A percentile compares a stretch with the other conserved stretches of the same genome.
These are phyloP conservation scores for Ameiurus melas DNA, from an alignment of 2,113 vertebrate genomes.

Conservation along the genomic window DNA sequence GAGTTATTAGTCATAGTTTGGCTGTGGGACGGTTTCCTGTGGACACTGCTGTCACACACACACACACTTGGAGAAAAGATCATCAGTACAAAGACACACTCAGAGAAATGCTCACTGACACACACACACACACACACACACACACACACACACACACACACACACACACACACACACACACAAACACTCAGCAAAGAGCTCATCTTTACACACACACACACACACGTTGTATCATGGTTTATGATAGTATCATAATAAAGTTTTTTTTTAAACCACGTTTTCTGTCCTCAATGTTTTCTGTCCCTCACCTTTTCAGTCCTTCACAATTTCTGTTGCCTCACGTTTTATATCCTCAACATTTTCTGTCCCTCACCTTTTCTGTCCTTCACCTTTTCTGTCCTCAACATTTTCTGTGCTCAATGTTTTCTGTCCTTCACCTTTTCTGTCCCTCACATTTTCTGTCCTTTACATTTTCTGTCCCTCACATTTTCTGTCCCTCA, in stretches of 20 bases:
- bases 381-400: no score
- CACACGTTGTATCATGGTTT: not conserved
- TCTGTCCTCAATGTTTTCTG: not conserved
- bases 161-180: not conserved
- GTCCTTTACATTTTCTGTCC: not conserved
- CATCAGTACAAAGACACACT: not conserved
- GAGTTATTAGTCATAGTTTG: slow-evolving; percentile 45
- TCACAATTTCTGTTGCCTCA: not conserved
- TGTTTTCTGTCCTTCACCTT: not conserved
- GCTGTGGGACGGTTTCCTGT: slow-evolving; percentile 36
- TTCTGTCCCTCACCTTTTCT: not conserved
- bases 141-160: slow-evolving; percentile 8
- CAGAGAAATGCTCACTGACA: not conserved
- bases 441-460: not conserved
- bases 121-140: not conserved
- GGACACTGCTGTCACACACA: slow-evolving; percentile 31
- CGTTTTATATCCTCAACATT: no score
- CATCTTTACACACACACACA: not conserved
- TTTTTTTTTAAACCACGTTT: not conserved
- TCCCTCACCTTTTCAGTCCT: not conserved
- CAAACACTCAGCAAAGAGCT: not conserved
- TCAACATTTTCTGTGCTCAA: no score
- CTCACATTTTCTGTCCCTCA: not conserved
- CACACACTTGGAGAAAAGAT: not conserved
- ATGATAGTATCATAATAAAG: not conserved